Evolutionary conservation across 2,888 invertebrate species (phyloP).

Genomic region (Selenia dentaria): DNA sequence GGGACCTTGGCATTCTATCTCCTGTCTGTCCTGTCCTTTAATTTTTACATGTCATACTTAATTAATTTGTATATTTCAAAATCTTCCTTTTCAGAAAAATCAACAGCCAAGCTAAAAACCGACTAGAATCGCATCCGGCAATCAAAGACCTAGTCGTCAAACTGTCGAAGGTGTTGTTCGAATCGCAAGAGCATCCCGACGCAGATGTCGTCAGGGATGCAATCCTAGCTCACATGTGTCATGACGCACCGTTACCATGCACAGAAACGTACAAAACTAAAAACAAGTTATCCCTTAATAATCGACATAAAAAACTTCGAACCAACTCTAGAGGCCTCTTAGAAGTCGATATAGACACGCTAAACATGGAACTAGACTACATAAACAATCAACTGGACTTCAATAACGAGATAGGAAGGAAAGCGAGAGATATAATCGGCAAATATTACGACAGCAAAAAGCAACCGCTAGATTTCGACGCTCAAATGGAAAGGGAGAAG

Average conservation of each 20-base stretch:
- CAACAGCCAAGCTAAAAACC: conserved; percentile 85
- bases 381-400: conserved; percentile 74
- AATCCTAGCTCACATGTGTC: conserved; percentile 93
- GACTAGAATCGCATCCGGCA: conserved; percentile 90
- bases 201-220: conserved; percentile 92
- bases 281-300: conserved; percentile 42
- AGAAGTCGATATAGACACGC: conserved; percentile 68
- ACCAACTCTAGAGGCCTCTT: conserved; percentile 52
- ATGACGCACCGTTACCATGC: conserved; percentile 92
- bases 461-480: conserved; percentile 72
- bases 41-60: neutral
- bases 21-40: too few relatives aligned
- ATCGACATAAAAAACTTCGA: conserved; percentile 44
- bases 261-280: conserved; percentile 63
- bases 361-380: conserved; percentile 75
- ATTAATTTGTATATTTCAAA: too few relatives aligned
- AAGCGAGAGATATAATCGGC: conserved; percentile 72
- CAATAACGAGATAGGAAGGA: conserved; percentile 71
- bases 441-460: conserved; percentile 70
- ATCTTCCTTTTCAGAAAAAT: conserved; percentile 82
- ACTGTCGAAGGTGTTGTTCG: conserved; percentile 87
- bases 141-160: conserved; percentile 88
- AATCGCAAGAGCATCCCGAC: conserved; percentile 87
- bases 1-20: too few relatives aligned
- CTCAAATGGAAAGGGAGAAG: conserved; percentile 81